Percentiles rank a stretch among this genome's conserved stretches.
These are phyloP conservation scores for Venusia cambrica DNA, from an alignment of 2,888 invertebrate genomes.

Conservation along the genomic window DNA sequence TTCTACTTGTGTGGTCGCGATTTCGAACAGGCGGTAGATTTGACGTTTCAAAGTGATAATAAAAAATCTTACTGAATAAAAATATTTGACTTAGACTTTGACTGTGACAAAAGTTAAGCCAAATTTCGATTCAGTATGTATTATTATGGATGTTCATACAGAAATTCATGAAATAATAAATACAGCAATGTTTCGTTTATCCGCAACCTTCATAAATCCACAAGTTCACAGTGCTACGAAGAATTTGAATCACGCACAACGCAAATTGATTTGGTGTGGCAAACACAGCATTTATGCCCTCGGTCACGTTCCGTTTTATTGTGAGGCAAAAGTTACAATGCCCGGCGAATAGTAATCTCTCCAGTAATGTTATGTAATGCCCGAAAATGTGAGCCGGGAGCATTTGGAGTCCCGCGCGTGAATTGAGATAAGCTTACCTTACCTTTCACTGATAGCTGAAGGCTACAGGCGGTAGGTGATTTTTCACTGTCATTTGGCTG, in stretches of 20 bases:
- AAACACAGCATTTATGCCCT: conserved; percentile 62
- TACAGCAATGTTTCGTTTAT: conserved; percentile 23
- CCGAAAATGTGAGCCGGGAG: conserved; percentile 43
- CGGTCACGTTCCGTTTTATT: conserved; percentile 69
- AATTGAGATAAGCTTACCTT: conserved; percentile 22
- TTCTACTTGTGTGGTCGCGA: too few relatives aligned
- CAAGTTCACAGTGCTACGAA: conserved; percentile 29
- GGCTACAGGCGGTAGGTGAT: conserved; percentile 3
- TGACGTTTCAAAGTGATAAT: too few relatives aligned
- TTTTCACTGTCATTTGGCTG: conserved; percentile 6
- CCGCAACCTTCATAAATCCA: conserved; percentile 28
- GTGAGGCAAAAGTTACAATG: conserved; percentile 70
- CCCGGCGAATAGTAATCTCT: conserved; percentile 50
- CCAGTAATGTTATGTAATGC: conserved; percentile 57
- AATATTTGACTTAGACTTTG: too few relatives aligned
- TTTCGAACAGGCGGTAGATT: too few relatives aligned
- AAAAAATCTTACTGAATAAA: too few relatives aligned
- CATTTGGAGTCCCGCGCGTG: conserved; percentile 25
- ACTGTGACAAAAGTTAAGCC: too few relatives aligned
- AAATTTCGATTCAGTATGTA: too few relatives aligned
- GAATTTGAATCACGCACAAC: conserved; percentile 58
- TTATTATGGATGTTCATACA: too few relatives aligned
- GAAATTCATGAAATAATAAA: conserved; percentile 8
- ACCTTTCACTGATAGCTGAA: conserved; percentile 15
- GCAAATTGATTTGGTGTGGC: conserved; percentile 67